Evolutionary conservation across 2,113 vertebrate species (phyloP).

Genomic region (Brachypodius melanocephalos): DNA sequence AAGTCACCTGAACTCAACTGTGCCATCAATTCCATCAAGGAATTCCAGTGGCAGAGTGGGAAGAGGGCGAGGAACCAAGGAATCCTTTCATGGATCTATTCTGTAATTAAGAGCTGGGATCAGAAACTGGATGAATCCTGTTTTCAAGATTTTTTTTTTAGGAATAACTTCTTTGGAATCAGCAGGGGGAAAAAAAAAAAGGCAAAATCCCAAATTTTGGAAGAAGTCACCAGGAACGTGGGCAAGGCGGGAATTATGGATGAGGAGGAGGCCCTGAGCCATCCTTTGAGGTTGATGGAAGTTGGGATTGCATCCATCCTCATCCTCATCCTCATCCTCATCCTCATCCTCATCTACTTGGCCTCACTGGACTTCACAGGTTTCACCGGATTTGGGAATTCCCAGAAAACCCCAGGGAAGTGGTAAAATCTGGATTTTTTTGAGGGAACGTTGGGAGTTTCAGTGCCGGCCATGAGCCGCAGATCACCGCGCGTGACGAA

Average conservation of each 20-base stretch:
- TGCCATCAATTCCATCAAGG: not conserved
- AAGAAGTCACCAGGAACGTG: no score
- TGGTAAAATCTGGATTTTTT: accelerated
- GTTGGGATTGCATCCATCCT: no score
- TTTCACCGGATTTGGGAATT: not conserved
- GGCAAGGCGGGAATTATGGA: no score
- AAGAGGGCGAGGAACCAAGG: not conserved
- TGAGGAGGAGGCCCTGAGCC: no score
- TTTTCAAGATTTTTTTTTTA: no score
- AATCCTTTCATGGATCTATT: not conserved
- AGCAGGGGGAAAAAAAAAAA: no score
- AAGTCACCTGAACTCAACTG: not conserved
- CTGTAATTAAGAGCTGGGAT: no score
- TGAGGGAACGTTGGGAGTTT: not conserved
- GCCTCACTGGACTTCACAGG: not conserved
- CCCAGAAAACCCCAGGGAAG: not conserved
- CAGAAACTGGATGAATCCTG: no score
- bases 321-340: no score
- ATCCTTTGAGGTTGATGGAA: no score
- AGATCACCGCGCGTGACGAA: accelerated
- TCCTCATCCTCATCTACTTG: not conserved
- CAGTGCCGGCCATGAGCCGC: not conserved
- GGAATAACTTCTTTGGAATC: no score
- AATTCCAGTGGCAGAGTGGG: not conserved
- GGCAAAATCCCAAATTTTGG: no score